phyloP scores from a whole-genome alignment of 2,888 invertebrate species.

The Entomobrya multifasciata region DNA sequence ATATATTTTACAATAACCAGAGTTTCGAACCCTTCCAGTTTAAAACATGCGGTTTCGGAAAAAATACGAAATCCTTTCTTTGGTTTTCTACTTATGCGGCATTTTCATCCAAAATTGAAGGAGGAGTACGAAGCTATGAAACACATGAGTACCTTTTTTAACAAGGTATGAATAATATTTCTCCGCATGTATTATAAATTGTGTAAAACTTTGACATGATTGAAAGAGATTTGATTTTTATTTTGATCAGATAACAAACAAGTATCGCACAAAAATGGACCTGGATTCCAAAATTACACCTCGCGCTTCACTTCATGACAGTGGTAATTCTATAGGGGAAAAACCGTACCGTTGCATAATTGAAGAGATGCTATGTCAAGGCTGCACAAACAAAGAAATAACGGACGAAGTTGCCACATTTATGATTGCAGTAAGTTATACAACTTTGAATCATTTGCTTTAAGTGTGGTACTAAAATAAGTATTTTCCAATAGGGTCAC shows the following conservation, averaged over 20 bases:
- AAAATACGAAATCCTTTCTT: not conserved
- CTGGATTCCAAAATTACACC: no score
- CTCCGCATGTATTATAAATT: no score
- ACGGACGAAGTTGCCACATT: not conserved
- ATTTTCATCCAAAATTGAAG: not conserved
- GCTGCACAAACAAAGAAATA: not conserved
- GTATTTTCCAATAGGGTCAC: not conserved
- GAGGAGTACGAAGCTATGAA: not conserved
- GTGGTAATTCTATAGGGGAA: no score
- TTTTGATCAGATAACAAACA: no score
- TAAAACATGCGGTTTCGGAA: no score
- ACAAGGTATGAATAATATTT: not conserved
- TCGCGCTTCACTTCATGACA: no score
- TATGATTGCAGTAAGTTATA: not conserved
- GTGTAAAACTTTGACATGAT: not conserved
- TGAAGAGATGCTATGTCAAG: not conserved
- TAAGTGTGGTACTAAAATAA: not conserved
- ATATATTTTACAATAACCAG: not conserved
- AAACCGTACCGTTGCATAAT: not conserved
- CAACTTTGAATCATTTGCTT: no score
- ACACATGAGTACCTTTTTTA: not conserved
- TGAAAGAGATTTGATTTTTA: not conserved
- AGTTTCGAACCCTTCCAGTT: no score
- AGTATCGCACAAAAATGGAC: not conserved
- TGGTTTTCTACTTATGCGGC: not conserved